phyloP scores from a whole-genome alignment of 2,797 vertebrate species.

The Fistularia tabacaria region DNA sequence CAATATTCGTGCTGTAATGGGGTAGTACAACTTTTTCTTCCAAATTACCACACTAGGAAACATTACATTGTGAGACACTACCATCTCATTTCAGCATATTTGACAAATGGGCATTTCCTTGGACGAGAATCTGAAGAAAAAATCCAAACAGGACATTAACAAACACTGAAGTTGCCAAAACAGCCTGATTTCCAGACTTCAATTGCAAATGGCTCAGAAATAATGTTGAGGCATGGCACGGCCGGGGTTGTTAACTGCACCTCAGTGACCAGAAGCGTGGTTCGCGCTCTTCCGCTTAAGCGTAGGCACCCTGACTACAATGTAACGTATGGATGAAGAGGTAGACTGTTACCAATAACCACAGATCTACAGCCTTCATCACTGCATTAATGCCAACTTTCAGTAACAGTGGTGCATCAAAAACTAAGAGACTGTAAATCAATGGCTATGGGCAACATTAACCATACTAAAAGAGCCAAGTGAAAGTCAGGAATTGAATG shows the following conservation, averaged over 20 bases:
- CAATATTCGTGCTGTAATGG: constrained; percentile 39
- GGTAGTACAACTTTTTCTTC: constrained; percentile 31
- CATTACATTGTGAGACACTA: too few species aligned
- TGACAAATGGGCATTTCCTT: too few species aligned
- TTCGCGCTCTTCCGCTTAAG: constrained; percentile 39
- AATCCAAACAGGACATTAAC: constrained; percentile 49
- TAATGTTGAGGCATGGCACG: constrained; percentile 40
- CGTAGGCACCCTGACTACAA: constrained; percentile 56
- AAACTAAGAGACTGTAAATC: constrained; percentile 36
- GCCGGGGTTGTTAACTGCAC: constrained; percentile 50
- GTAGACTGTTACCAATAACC: constrained; percentile 49
- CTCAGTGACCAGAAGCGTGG: constrained; percentile 40
- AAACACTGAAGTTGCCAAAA: constrained; percentile 37
- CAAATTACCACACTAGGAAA: neutral
- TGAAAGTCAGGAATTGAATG: constrained; percentile 37
- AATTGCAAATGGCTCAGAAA: constrained; percentile 51
- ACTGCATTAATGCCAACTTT: neutral
- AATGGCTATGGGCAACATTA: constrained; percentile 48
- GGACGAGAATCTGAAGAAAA: constrained; percentile 1
- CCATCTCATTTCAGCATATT: too few species aligned
- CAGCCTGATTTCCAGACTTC: constrained; percentile 43
- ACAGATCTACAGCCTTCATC: constrained; percentile 36
- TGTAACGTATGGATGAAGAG: constrained; percentile 46
- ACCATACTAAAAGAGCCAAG: constrained; percentile 36
- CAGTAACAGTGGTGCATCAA: constrained; percentile 12